Percentiles rank a stretch among this genome's conserved stretches.
phyloP scores from a whole-genome alignment of 2,113 vertebrate genomes.

The Raja brachyura region DNA sequence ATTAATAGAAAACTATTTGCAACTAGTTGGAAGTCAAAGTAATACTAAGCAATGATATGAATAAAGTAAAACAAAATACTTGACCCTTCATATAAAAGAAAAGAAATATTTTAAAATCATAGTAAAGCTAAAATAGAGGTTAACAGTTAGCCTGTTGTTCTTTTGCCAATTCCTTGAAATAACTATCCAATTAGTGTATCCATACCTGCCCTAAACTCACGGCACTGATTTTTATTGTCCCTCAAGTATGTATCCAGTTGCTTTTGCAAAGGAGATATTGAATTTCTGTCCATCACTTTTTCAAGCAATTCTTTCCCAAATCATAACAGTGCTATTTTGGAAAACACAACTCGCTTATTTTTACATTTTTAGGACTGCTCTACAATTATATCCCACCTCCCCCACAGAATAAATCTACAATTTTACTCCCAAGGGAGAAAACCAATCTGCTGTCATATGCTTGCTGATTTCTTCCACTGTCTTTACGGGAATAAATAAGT shows the following conservation, averaged over 20 bases:
- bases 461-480: not conserved
- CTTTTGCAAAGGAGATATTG: not conserved
- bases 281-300: not conserved
- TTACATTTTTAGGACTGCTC: not conserved
- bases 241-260: not conserved
- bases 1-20: not conserved
- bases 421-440: not conserved
- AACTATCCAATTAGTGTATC: not conserved
- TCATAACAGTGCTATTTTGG: not conserved
- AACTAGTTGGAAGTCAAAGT: constrained; percentile 8
- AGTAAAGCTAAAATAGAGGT: not conserved
- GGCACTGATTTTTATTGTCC: not conserved
- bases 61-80: not conserved
- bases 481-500: not conserved
- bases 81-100: not conserved
- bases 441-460: not conserved
- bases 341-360: not conserved
- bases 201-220: not conserved
- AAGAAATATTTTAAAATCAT: not conserved
- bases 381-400: not conserved
- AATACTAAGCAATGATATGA: not conserved
- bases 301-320: not conserved
- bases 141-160: too few relatives aligned
- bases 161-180: not conserved
- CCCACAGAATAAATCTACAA: not conserved